Percentiles rank a stretch among this genome's conserved stretches.
These are phyloP conservation scores for Poeciliopsis retropinna DNA, from an alignment of 2,113 vertebrate genomes.

Conservation along the genomic window DNA sequence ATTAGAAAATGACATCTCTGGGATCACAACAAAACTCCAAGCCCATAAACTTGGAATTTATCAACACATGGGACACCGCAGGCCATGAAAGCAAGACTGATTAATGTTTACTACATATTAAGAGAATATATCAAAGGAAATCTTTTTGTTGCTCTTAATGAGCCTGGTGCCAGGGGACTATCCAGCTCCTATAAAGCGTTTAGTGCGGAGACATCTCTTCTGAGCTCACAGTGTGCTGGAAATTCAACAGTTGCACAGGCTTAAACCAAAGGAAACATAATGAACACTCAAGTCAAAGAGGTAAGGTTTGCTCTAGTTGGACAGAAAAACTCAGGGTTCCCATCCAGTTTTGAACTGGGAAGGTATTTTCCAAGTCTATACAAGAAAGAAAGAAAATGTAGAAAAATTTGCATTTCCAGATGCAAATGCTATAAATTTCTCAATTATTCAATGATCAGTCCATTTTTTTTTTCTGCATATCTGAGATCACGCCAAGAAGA, in stretches of 20 bases:
- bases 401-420: too few relatives aligned
- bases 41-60: conserved; percentile 13
- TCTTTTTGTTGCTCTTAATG: conserved; percentile 26
- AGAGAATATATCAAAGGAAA: conserved; percentile 7
- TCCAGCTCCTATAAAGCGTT: not conserved
- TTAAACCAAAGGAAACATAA: not conserved
- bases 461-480: too few relatives aligned
- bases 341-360: not conserved
- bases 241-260: conserved; percentile 53
- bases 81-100: conserved; percentile 15
- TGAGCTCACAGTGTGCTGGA: conserved; percentile 15
- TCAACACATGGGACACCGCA: conserved; percentile 5
- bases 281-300: conserved; percentile 3
- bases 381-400: too few relatives aligned
- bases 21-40: not conserved
- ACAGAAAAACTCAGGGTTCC: not conserved
- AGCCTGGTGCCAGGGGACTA: conserved; percentile 17
- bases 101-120: conserved; percentile 28
- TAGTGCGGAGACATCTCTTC: conserved; percentile 1
- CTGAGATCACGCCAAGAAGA: too few relatives aligned
- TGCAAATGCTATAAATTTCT: too few relatives aligned
- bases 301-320: not conserved
- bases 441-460: too few relatives aligned
- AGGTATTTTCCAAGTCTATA: not conserved
- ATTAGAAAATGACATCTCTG: conserved; percentile 42